Conservation (phyloP, 2,888 invertebrate genomes). For the Cepaea hortensis region DNA sequence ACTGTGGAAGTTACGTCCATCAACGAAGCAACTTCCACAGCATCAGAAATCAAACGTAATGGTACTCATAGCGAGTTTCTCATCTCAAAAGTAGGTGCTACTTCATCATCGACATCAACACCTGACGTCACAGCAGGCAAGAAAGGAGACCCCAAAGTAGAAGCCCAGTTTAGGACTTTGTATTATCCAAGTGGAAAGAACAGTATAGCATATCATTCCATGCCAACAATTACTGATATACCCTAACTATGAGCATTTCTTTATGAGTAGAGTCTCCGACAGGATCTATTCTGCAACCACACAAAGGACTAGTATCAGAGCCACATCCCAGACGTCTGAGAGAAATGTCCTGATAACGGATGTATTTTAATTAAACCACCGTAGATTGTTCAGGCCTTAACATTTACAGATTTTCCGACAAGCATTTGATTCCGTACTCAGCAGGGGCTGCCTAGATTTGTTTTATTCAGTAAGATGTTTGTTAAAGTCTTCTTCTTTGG, state of each 20-base stretch:
- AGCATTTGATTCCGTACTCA: too few species aligned
- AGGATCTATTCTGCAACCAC: too few species aligned
- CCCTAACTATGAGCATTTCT: neutral
- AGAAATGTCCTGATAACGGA: too few species aligned
- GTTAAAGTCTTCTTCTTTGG: too few species aligned
- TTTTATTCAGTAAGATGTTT: too few species aligned
- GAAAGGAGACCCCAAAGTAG: neutral
- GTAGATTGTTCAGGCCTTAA: too few species aligned
- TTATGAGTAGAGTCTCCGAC: too few species aligned
- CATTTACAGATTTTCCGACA: too few species aligned
- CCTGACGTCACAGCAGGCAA: constrained; percentile 6
- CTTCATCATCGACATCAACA: constrained; percentile 27
- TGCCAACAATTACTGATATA: constrained; percentile 36
- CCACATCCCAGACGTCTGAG: too few species aligned
- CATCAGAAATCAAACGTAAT: neutral
- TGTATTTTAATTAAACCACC: too few species aligned
- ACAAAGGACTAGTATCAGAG: too few species aligned
- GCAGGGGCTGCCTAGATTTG: too few species aligned
- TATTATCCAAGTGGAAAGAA: constrained; percentile 9
- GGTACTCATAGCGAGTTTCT: neutral
- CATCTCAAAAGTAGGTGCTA: neutral
- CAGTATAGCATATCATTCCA: constrained; percentile 37
- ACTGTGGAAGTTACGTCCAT: constrained; percentile 33
- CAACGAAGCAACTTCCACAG: neutral
- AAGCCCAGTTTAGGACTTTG: constrained; percentile 2